Conservation (phyloP, 2,113 vertebrate species). For the Sprattus sprattus region DNA sequence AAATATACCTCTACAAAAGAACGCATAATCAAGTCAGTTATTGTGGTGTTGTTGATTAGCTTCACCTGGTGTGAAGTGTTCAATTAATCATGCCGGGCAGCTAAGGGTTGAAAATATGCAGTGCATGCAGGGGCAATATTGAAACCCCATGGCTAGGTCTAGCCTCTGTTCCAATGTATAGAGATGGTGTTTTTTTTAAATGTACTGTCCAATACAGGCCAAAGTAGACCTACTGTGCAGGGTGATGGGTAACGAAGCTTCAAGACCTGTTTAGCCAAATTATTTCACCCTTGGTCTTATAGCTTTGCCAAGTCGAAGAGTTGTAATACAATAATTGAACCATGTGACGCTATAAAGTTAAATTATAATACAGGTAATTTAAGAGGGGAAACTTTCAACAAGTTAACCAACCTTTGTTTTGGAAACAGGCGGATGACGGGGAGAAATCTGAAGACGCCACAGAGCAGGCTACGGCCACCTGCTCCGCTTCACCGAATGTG, state of each 20-base stretch:
- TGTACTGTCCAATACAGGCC: neutral
- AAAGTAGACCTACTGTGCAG: neutral
- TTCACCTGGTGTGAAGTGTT: neutral
- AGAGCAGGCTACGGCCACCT: conserved; percentile 35
- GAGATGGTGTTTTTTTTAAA: neutral
- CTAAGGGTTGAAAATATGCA: too few relatives aligned
- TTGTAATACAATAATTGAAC: neutral
- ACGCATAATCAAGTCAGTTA: neutral
- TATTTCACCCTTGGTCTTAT: too few relatives aligned
- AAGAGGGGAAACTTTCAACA: neutral
- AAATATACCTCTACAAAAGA: neutral
- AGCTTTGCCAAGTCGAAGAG: too few relatives aligned
- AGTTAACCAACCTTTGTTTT: neutral
- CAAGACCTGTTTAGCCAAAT: too few relatives aligned
- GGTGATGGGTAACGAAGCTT: neutral
- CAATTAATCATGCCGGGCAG: neutral
- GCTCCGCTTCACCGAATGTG: conserved; percentile 25
- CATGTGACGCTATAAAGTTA: neutral
- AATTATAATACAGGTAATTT: neutral
- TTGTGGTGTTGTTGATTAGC: neutral
- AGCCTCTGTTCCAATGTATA: too few relatives aligned
- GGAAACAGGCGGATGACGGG: neutral
- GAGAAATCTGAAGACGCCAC: neutral
- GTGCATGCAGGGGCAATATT: too few relatives aligned
- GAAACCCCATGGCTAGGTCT: too few relatives aligned